Base-by-base conservation (phyloP, 2,888 invertebrate species). In the Xylocampa areola region DNA sequence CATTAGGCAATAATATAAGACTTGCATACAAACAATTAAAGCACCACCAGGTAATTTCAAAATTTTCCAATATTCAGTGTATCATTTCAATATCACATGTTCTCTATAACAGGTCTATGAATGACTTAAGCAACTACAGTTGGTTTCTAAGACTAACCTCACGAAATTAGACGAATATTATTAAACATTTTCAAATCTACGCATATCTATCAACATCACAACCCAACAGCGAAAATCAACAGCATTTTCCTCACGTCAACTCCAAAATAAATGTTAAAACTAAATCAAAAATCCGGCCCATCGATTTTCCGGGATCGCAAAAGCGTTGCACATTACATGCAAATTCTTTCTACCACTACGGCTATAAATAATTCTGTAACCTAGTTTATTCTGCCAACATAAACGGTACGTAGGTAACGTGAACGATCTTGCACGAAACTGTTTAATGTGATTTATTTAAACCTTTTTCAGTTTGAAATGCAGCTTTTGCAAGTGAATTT, bases 341-440 rank as follows among this genome's bases (percentile, higher is more conserved):
- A 76, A 75, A 68, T 64, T 68, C 67, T 63, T 72, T 75, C 69
- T 63, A 60, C 63, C 59, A 58, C 54, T 44, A 47, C 0, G 6
- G 43, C 73, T 41, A 75, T 75, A 75, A 76, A 75, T 73, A 70
- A 76, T 73, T 70, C 73, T 58, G 51, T 63, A 75, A 66, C 73
- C 74, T 43, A 75, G 70, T 75, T 75, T 68, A 65, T 70, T 61
- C 55, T 47, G 59, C 54, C 59, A 62, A 63, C 63, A 53, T 73
- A 68, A 71, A 72, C 71, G 74, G 58, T 59, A 74, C 64, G 74
- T 63, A 74, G 61, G 74, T 63, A 68, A 57, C 68, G 60, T 69
- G 62, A 75, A 69, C 74, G 73, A 75, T 74, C 76, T 73, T 62
- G 74, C 74, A 75, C 73, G 76, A 75, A 69, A 68, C 76, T 57